Conservation (phyloP, 2,113 vertebrate genomes). For the Synchiropus splendidus region DNA sequence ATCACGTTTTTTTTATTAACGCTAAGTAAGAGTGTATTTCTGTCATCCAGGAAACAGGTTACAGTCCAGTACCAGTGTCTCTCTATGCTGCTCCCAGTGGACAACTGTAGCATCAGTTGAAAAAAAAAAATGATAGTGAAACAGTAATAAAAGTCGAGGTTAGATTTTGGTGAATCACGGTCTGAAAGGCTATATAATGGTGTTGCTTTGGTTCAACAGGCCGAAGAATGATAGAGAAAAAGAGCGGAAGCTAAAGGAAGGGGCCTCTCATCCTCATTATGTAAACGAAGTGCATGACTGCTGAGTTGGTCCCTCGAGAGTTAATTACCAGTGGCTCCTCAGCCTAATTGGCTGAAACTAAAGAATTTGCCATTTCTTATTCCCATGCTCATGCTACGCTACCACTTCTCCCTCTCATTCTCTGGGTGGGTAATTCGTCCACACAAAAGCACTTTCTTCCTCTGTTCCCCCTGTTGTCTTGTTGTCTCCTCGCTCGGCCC, state of each 20-base stretch:
- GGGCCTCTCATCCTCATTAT: conserved; percentile 66
- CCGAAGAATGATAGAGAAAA: conserved; percentile 33
- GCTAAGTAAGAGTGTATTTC: too few relatives aligned
- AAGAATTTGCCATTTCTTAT: conserved; percentile 68
- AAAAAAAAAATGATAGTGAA: too few relatives aligned
- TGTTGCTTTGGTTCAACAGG: conserved; percentile 53
- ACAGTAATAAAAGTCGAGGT: conserved; percentile 5
- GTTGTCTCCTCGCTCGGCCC: conserved; percentile 25
- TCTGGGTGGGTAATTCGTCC: conserved; percentile 25
- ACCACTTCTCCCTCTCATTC: conserved; percentile 22
- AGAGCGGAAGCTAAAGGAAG: conserved; percentile 32
- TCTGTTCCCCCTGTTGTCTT: conserved; percentile 38
- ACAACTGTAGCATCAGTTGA: too few relatives aligned
- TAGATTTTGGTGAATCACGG: conserved; percentile 16
- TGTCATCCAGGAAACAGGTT: too few relatives aligned
- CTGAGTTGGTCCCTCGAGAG: conserved; percentile 67
- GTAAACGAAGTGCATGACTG: conserved; percentile 71
- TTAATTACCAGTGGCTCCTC: conserved; percentile 72
- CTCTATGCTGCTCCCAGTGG: too few relatives aligned
- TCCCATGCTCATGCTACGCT: conserved; percentile 39
- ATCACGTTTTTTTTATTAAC: too few relatives aligned
- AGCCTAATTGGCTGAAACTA: conserved; percentile 74
- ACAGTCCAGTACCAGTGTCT: too few relatives aligned
- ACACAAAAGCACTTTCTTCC: conserved; percentile 27
- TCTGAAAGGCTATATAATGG: conserved; percentile 17